Evolutionary conservation across 2,113 vertebrate genomes (phyloP).

Genomic region (Callospermophilus lateralis): DNA sequence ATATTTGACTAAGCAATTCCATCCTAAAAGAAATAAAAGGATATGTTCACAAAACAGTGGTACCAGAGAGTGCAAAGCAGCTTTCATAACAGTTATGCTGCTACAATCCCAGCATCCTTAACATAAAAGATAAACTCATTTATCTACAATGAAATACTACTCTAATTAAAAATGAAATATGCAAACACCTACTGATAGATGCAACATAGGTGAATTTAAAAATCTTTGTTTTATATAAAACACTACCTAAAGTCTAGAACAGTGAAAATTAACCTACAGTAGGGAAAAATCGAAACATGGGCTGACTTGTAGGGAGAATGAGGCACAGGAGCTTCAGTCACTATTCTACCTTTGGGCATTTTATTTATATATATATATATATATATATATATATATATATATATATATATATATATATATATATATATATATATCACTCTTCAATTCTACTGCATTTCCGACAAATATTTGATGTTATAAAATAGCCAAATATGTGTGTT

Average conservation of each 20-base stretch:
- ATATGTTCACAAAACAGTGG: neutral
- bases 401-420: too few species aligned
- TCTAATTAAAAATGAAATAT: neutral
- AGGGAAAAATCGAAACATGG: neutral
- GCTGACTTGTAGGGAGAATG: neutral
- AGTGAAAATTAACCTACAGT: neutral
- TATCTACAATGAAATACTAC: neutral
- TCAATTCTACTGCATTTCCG: conserved; percentile 13
- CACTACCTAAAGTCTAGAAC: neutral
- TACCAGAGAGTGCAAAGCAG: neutral
- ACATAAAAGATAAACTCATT: neutral
- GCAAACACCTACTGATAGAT: neutral
- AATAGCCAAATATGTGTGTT: neutral
- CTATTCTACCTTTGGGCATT: neutral
- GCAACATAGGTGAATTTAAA: neutral
- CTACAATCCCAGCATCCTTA: neutral
- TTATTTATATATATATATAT: too few species aligned
- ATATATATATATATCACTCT: neutral
- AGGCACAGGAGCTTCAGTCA: neutral
- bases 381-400: too few species aligned
- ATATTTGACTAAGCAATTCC: neutral
- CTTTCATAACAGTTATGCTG: neutral
- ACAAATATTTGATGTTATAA: conserved; percentile 33
- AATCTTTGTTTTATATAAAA: neutral
- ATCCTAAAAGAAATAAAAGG: neutral